Evolutionary conservation across 2,888 invertebrate genomes (phyloP), one percentile per base, ranked within the genome.

Genomic region (Belgica antarctica): DNA sequence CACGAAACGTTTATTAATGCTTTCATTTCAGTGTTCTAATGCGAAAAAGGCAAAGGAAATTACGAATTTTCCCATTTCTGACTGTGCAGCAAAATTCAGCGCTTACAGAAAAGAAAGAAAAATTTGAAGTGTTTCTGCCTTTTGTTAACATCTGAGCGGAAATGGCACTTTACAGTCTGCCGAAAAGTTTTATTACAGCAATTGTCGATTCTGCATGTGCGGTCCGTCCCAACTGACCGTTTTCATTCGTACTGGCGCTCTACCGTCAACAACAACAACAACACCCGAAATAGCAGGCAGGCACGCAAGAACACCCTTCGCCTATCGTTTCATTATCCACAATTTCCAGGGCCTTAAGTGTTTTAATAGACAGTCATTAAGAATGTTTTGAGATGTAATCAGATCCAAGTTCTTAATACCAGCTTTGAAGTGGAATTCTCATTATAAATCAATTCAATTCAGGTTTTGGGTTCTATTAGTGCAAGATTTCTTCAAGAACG

Each of bases 381-480:
- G 52, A 52, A 52, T 17, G 52, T 52, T 31, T 31, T 31, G 5
- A 5, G 12, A 31, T 12, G 34, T 31, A 3, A 52, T 52, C 52
- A 22, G 22, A 52, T 22, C 22, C n/a, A 17, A 52, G 52, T 52
- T 52, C 52, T 52, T 52, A 31, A 31, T 31, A 7, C 52, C 52
- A 52, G 52, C 52, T 52, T n/a, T 52, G 19, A 22, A 52, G 52
- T 52, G 52, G 52, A 19, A 22, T 17, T 52, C 52, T 52, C 22
- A 52, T 52, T 52, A 52, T 52, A 52, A 52, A 52, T 52, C 52
- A 52, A 52, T 52, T 52, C 22, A 22, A 19, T 52, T 52, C 52
- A 52, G 52, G 52, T 52, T 52, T 46, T 22, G 52, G 22, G 52
- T n/a, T 52, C 22, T 12, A 22, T 22, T 52, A 46, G 17, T 52